These are phyloP conservation scores for Hemibagrus guttatus DNA, from an alignment of 2,797 vertebrate species.

Conservation along the genomic window DNA sequence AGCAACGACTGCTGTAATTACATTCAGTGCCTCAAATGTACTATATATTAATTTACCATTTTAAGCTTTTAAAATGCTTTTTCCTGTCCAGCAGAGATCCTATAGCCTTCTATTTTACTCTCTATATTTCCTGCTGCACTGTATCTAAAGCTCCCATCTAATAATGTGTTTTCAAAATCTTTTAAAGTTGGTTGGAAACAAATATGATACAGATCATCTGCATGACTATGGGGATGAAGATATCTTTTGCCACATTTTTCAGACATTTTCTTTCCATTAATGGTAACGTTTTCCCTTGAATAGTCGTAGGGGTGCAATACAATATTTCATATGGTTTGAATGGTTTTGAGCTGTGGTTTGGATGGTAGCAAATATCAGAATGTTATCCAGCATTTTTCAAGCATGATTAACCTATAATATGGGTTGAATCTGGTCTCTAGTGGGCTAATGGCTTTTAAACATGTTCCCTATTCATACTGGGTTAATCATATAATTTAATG, in stretches of 20 bases:
- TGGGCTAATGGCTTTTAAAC: conserved; percentile 44
- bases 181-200: conserved; percentile 4
- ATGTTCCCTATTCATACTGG: conserved; percentile 18
- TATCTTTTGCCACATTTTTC: neutral
- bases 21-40: neutral
- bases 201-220: neutral
- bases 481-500: conserved; percentile 27
- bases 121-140: neutral
- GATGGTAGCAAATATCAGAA: conserved; percentile 55
- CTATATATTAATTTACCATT: neutral
- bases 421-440: conserved; percentile 33
- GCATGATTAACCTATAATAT: conserved; percentile 51
- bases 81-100: neutral
- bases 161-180: neutral
- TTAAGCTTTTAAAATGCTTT: neutral
- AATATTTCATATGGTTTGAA: conserved; percentile 44
- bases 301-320: conserved; percentile 31
- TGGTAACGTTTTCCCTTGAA: conserved; percentile 53
- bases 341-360: conserved; percentile 61
- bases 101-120: neutral
- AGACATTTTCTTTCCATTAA: conserved; percentile 53
- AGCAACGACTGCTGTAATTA: neutral
- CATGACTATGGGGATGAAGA: conserved; percentile 43
- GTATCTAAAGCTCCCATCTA: neutral
- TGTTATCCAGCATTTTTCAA: conserved; percentile 51